A percentile compares a stretch with the other conserved stretches of the same genome.
phyloP scores from a whole-genome alignment of 2,797 vertebrate genomes.

The Eulemur rubriventer region DNA sequence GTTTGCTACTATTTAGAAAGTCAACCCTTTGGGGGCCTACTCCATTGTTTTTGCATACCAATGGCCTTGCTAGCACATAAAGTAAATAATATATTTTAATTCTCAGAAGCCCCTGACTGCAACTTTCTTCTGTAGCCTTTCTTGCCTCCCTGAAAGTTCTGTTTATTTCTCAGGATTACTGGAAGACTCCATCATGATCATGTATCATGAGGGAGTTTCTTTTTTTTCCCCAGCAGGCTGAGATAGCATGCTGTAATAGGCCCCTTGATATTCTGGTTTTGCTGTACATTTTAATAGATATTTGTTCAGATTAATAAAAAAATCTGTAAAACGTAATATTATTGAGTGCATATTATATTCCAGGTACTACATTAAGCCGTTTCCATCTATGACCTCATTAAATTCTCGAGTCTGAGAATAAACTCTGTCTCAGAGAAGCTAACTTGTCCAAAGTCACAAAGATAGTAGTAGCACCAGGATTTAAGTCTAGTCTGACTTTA shows the following conservation, averaged over 20 bases:
- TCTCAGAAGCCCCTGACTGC: not conserved
- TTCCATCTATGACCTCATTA: not conserved
- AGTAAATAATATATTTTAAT: slow-evolving; percentile 13
- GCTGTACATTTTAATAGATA: not conserved
- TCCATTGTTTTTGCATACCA: not conserved
- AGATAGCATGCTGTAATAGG: not conserved
- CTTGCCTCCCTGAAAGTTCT: not conserved
- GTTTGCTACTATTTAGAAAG: slow-evolving; percentile 36
- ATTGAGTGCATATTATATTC: not conserved
- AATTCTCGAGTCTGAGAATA: not conserved
- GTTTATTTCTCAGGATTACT: slow-evolving; percentile 40
- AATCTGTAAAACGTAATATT: not conserved
- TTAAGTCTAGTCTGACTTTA: slow-evolving; percentile 37
- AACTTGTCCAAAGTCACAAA: not conserved
- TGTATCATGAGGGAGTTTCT: not conserved
- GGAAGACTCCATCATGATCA: not conserved
- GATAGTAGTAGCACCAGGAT: not conserved
- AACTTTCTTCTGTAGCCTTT: not conserved
- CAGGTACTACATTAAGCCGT: not conserved
- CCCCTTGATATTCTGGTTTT: not conserved
- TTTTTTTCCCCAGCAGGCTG: not conserved
- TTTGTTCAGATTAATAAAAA: not conserved
- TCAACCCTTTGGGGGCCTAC: not conserved
- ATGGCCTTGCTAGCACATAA: not conserved
- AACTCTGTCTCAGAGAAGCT: not conserved